Percentiles rank a stretch among this genome's conserved stretches.
phyloP scores from a whole-genome alignment of 2,113 vertebrate genomes.

The Alosa alosa region DNA sequence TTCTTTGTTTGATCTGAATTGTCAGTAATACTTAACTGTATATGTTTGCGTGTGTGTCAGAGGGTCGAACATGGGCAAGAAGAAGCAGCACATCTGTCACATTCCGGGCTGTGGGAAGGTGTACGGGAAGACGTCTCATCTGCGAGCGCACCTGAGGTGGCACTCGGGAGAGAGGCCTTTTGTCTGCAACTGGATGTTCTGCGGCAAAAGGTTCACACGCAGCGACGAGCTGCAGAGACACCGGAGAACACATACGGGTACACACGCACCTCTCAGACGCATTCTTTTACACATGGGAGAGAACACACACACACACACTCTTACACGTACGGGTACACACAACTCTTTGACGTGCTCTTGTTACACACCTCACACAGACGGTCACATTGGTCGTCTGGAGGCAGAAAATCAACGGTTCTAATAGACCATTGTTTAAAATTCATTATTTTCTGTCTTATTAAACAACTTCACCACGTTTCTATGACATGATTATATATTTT shows the following conservation, averaged over 20 bases:
- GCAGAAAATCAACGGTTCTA: no score
- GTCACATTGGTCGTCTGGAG: no score
- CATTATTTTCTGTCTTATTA: no score
- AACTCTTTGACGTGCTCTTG: not conserved
- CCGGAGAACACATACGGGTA: constrained; percentile 97
- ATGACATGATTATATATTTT: no score
- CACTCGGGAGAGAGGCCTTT: constrained; percentile 98
- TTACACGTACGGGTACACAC: not conserved
- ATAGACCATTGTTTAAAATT: no score
- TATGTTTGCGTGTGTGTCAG: constrained; percentile 61
- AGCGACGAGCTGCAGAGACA: constrained; percentile 98
- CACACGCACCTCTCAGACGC: constrained; percentile 68
- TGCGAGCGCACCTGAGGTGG: constrained; percentile 97
- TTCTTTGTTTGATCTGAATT: not conserved
- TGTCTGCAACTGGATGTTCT: constrained; percentile 98
- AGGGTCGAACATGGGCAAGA: constrained; percentile 93
- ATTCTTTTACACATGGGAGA: constrained; percentile 82
- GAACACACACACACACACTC: not conserved
- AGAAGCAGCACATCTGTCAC: constrained; percentile 99
- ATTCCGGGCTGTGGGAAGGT: constrained; percentile 96
- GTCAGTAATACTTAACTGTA: not conserved
- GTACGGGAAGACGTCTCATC: constrained; percentile 96
- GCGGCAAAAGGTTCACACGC: constrained; percentile 97
- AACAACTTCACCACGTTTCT: no score
- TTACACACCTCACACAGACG: not conserved